These are phyloP conservation scores for Gallinago solitaria DNA, from an alignment of 2,797 vertebrate genomes.

Conservation along the genomic window DNA sequence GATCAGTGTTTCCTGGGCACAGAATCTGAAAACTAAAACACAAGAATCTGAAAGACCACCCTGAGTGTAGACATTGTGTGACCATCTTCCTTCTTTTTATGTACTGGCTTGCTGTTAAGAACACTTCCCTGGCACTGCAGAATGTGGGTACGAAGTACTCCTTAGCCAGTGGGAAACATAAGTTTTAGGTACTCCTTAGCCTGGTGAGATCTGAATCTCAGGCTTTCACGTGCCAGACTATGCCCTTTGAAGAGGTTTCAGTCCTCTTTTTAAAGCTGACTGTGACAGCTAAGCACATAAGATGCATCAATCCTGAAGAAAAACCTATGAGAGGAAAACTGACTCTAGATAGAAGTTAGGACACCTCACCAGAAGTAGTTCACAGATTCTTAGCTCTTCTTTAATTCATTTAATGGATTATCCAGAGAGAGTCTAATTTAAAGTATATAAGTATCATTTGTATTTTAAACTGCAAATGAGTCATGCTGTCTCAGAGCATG, in stretches of 20 bases:
- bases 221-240: not conserved
- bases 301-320: not conserved
- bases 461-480: not conserved
- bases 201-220: not conserved
- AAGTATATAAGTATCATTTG: not conserved
- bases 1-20: not conserved
- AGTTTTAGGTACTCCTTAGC: not conserved
- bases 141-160: fast-evolving
- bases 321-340: not conserved
- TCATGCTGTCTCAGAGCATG: fast-evolving
- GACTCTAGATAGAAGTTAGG: not conserved
- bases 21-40: not conserved
- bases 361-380: not conserved
- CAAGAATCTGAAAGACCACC: not conserved
- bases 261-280: not conserved
- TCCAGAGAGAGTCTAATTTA: not conserved
- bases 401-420: not conserved
- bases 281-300: not conserved
- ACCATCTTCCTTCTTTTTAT: not conserved
- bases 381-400: not conserved
- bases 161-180: not conserved
- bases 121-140: not conserved
- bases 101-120: not conserved
- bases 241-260: not conserved
- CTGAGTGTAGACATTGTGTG: not conserved